These are phyloP conservation scores for Actinostola sp. DNA, from an alignment of 92 coral and sea anemone species.

Conservation along the genomic window DNA sequence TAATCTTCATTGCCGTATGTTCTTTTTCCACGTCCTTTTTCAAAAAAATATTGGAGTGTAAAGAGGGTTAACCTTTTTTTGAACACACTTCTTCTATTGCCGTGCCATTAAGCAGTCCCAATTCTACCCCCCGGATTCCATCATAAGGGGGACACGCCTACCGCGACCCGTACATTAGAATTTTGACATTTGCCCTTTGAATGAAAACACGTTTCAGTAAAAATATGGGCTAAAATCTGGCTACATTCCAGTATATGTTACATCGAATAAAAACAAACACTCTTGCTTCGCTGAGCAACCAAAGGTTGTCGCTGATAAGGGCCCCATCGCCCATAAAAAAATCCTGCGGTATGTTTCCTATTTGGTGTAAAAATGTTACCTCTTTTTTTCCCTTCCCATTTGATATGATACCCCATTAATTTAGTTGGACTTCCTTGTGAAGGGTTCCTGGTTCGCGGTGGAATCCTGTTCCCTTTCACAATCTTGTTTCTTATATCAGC, in stretches of 20 bases:
- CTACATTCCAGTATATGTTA: slow-evolving; percentile 58
- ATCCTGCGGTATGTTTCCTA: slow-evolving; percentile 29
- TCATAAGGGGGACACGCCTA: slow-evolving; percentile 40
- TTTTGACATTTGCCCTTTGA: slow-evolving; percentile 41
- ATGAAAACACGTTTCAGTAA: slow-evolving; percentile 27
- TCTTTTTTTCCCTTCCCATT: slow-evolving; percentile 56
- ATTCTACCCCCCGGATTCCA: slow-evolving; percentile 39
- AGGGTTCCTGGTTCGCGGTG: not conserved
- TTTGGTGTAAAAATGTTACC: slow-evolving; percentile 46
- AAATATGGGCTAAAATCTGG: slow-evolving; percentile 50
- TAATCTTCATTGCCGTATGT: slow-evolving; percentile 30
- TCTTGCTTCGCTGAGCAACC: slow-evolving; percentile 28
- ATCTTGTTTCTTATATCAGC: slow-evolving; percentile 15
- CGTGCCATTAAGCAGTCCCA: slow-evolving; percentile 27
- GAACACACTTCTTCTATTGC: slow-evolving; percentile 27
- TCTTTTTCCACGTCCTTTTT: slow-evolving; percentile 16
- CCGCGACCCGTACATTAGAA: slow-evolving; percentile 27
- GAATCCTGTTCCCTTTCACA: slow-evolving; percentile 47
- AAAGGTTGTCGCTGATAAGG: slow-evolving; percentile 44
- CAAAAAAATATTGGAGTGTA: slow-evolving; percentile 20
- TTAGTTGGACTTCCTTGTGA: slow-evolving; percentile 25
- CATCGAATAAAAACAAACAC: slow-evolving; percentile 40
- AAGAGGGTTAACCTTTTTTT: slow-evolving; percentile 19
- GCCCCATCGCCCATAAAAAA: slow-evolving; percentile 57
- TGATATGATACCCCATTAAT: slow-evolving; percentile 59